Conservation (phyloP, 2,888 invertebrate genomes). For the Xestoiulus laeticollis region DNA sequence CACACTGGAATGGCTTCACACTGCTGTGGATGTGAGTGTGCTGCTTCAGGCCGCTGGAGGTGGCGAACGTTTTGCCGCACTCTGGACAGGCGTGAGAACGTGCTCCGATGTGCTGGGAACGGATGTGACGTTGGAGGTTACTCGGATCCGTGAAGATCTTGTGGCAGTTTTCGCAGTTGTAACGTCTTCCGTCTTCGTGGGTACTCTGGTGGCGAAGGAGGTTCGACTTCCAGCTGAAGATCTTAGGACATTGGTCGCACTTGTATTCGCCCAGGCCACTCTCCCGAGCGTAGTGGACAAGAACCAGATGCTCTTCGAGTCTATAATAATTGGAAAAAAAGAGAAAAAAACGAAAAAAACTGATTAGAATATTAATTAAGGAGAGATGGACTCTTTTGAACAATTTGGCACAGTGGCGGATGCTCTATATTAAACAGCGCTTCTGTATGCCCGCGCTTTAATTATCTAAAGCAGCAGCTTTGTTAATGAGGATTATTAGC, state of each 20-base stretch:
- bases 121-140: slow-evolving; percentile 95
- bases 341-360: too few relatives aligned
- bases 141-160: slow-evolving; percentile 96
- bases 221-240: slow-evolving; percentile 82
- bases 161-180: slow-evolving; percentile 85
- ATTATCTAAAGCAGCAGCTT: not conserved
- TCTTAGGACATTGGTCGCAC: slow-evolving; percentile 85
- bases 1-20: slow-evolving; percentile 95
- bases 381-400: not conserved
- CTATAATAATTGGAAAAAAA: slow-evolving; percentile 65
- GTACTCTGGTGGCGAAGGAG: slow-evolving; percentile 83
- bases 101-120: slow-evolving; percentile 94
- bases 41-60: slow-evolving; percentile 97
- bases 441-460: not conserved
- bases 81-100: slow-evolving; percentile 96
- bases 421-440: not conserved
- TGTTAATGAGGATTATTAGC: not conserved
- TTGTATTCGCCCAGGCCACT: slow-evolving; percentile 72
- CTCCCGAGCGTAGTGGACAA: slow-evolving; percentile 76
- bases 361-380: not conserved
- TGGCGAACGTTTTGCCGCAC: slow-evolving; percentile 98
- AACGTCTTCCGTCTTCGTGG: slow-evolving; percentile 78
- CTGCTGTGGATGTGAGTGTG: slow-evolving; percentile 99
- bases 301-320: slow-evolving; percentile 82
- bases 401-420: not conserved